phyloP scores from a whole-genome alignment of 2,888 invertebrate species.

The Sphaeridia pumilis region DNA sequence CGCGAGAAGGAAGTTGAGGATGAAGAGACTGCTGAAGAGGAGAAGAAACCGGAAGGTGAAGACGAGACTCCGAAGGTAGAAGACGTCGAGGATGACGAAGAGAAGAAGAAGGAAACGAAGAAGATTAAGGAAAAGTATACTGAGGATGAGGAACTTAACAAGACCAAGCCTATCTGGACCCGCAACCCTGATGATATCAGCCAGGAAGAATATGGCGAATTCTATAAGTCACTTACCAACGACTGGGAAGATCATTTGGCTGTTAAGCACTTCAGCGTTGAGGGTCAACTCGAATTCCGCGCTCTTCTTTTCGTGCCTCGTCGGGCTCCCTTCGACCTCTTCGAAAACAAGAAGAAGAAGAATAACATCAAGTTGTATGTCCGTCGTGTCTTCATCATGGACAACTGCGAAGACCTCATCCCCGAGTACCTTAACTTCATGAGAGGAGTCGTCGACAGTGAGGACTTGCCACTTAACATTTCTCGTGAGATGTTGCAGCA shows the following conservation, averaged over 20 bases:
- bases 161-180: slow-evolving; percentile 97
- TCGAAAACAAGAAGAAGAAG: slow-evolving; percentile 95
- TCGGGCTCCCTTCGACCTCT: slow-evolving; percentile 91
- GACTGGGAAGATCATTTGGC: slow-evolving; percentile 98
- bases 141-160: slow-evolving; percentile 96
- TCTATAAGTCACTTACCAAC: slow-evolving; percentile 93
- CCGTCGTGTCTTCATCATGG: slow-evolving; percentile 97
- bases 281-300: slow-evolving; percentile 87
- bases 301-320: slow-evolving; percentile 85
- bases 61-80: slow-evolving; percentile 60
- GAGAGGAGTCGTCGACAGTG: slow-evolving; percentile 92
- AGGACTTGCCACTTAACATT: slow-evolving; percentile 95
- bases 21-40: slow-evolving; percentile 69
- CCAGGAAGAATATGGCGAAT: slow-evolving; percentile 93
- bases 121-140: slow-evolving; percentile 96
- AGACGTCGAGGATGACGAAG: slow-evolving; percentile 50
- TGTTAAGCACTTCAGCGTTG: slow-evolving; percentile 88
- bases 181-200: slow-evolving; percentile 93
- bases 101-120: too few relatives aligned
- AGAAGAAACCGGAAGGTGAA: slow-evolving; percentile 50
- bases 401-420: slow-evolving; percentile 98
- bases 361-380: slow-evolving; percentile 98
- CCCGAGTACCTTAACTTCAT: slow-evolving; percentile 90
- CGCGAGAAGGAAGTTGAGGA: slow-evolving; percentile 92
- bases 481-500: slow-evolving; percentile 99